Conservation (phyloP, 1,140 invertebrate species). For the Drosophila ogumai region DNA sequence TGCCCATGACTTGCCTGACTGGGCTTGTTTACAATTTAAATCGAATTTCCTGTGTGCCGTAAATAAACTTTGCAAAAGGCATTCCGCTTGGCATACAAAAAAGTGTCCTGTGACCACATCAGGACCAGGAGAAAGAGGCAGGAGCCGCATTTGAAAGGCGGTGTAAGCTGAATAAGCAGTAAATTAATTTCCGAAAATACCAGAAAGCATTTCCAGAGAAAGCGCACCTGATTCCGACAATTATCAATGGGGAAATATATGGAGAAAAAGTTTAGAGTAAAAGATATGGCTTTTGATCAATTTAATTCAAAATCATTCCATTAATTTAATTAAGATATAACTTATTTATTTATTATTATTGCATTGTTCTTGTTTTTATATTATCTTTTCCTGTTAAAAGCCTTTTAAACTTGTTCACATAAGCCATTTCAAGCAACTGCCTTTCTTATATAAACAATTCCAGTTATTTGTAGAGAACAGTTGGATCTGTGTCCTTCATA, state of each 20-base stretch:
- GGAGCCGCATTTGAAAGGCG: constrained; percentile 31
- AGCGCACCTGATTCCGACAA: constrained; percentile 12
- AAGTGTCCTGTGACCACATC: constrained; percentile 40
- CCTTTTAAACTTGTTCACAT: too few species aligned
- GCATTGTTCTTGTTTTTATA: background rate
- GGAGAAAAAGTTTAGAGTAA: background rate
- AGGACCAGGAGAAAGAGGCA: background rate
- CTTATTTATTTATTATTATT: background rate
- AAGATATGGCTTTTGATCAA: background rate
- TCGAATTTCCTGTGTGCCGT: constrained; percentile 76
- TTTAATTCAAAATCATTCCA: background rate
- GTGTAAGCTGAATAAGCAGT: constrained; percentile 55
- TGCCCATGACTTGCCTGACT: constrained; percentile 44
- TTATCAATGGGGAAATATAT: background rate
- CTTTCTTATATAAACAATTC: background rate
- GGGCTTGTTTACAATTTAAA: constrained; percentile 80
- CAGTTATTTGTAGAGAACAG: background rate
- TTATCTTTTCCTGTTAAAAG: background rate
- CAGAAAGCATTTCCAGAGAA: constrained; percentile 20
- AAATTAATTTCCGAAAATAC: constrained; percentile 52
- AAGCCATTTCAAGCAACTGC: too few species aligned
- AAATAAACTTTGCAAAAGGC: constrained; percentile 61
- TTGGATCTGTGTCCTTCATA: background rate
- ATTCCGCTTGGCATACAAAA: constrained; percentile 35
- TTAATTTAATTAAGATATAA: background rate